Percentiles rank a stretch among this genome's conserved stretches.
Evolutionary conservation across 1,140 invertebrate genomes (phyloP).

Genomic region (Penaeus chinensis): DNA sequence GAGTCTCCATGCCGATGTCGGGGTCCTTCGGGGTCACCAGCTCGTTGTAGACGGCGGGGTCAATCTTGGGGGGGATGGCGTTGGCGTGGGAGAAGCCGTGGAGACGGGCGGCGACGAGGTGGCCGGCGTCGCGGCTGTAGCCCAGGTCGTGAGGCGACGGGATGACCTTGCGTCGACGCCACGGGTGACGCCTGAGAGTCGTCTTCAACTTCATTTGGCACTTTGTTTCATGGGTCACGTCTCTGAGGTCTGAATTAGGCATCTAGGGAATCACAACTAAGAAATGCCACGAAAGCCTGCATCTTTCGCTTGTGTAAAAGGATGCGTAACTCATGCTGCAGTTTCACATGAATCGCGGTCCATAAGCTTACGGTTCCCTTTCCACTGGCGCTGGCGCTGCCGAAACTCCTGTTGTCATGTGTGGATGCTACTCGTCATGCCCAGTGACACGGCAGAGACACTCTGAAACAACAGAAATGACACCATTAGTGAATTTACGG

Average conservation of each 20-base stretch:
- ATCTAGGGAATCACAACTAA: neutral
- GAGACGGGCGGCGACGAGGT: neutral
- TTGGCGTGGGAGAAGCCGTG: neutral
- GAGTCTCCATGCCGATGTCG: constrained; percentile 40
- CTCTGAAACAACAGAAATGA: too few species aligned
- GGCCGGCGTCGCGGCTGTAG: neutral
- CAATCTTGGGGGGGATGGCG: neutral
- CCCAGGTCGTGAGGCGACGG: neutral
- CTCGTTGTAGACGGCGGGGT: constrained; percentile 49
- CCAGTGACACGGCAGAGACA: too few species aligned
- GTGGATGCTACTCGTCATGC: too few species aligned
- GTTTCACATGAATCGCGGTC: too few species aligned
- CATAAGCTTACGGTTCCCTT: too few species aligned
- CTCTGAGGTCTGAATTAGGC: neutral
- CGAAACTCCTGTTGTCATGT: too few species aligned
- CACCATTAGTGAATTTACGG: too few species aligned
- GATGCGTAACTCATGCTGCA: too few species aligned
- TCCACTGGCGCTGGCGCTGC: too few species aligned
- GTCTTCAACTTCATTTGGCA: constrained; percentile 46
- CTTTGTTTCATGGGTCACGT: too few species aligned
- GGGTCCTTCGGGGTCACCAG: constrained; percentile 48
- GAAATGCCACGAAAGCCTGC: neutral
- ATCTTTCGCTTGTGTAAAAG: neutral
- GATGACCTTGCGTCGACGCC: constrained; percentile 37
- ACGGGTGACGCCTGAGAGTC: constrained; percentile 29